A percentile compares a stretch with the other conserved stretches of the same genome.
These are phyloP conservation scores for Salvelinus sp. DNA, from an alignment of 2,113 vertebrate species.

Conservation along the genomic window DNA sequence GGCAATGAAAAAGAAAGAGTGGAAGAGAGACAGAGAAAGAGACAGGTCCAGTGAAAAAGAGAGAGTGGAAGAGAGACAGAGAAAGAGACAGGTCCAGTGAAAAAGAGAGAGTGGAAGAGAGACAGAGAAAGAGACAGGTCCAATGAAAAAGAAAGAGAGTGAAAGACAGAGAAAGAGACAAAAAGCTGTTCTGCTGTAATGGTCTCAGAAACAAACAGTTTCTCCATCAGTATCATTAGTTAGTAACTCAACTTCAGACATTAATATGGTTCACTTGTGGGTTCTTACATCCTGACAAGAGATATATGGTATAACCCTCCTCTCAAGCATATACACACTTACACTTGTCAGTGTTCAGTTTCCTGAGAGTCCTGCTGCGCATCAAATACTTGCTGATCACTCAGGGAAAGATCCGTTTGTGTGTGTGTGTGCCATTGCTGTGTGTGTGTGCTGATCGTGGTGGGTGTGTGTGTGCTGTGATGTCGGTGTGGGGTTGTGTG, in stretches of 20 bases:
- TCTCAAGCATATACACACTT: slow-evolving; percentile 34
- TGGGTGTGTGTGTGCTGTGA: no score
- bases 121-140: not conserved
- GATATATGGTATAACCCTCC: not conserved
- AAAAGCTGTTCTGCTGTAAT: not conserved
- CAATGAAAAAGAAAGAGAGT: not conserved
- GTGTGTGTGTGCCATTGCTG: slow-evolving; percentile 14
- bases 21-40: not conserved
- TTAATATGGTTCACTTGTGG: no score
- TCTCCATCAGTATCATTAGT: no score
- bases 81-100: not conserved
- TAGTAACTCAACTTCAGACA: no score
- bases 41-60: not conserved
- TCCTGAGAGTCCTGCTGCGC: not conserved
- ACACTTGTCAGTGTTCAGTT: not conserved
- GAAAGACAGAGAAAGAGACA: not conserved
- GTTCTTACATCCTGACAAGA: not conserved
- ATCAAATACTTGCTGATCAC: slow-evolving; percentile 15
- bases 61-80: not conserved
- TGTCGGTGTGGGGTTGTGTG: no score
- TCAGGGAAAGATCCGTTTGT: not conserved
- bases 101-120: not conserved
- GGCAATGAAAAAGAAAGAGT: not conserved
- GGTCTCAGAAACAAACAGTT: no score
- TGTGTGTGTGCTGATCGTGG: no score